Conservation (phyloP, 1,140 invertebrate species). For the Vanessa atalanta region DNA sequence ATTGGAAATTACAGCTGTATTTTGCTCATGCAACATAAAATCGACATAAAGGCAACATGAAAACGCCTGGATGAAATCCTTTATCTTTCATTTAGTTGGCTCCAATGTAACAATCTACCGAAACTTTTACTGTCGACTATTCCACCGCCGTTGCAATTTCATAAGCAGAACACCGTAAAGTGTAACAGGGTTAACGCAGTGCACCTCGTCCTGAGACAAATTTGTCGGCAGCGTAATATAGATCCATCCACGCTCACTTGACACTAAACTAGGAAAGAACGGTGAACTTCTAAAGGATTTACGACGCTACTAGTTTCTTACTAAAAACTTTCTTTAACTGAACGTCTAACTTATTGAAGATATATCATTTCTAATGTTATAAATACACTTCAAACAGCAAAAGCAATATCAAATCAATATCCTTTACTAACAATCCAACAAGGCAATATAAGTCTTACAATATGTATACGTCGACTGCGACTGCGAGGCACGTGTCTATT, state of each 20-base stretch:
- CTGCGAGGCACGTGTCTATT: constrained; percentile 30
- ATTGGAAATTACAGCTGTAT: constrained; percentile 73
- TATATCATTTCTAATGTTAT: constrained; percentile 38
- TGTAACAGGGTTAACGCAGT: constrained; percentile 49
- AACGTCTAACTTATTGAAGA: constrained; percentile 42
- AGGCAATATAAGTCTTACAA: constrained; percentile 20
- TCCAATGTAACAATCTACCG: constrained; percentile 65
- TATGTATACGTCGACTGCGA: constrained; percentile 20
- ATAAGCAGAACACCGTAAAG: constrained; percentile 58
- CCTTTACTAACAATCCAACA: constrained; percentile 20
- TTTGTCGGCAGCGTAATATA: constrained; percentile 44
- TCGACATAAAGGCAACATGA: constrained; percentile 64
- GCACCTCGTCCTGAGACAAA: constrained; percentile 51
- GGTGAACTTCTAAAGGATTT: constrained; percentile 46
- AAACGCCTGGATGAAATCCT: constrained; percentile 50
- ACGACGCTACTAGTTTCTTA: constrained; percentile 39
- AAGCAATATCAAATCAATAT: constrained; percentile 42
- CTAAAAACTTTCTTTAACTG: constrained; percentile 40
- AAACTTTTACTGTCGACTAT: constrained; percentile 68
- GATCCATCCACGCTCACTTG: constrained; percentile 34
- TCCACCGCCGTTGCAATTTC: constrained; percentile 50
- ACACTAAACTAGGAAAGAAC: constrained; percentile 44
- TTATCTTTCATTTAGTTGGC: constrained; percentile 64
- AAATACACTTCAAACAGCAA: constrained; percentile 38
- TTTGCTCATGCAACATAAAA: constrained; percentile 73